Percentiles rank a stretch among this genome's conserved stretches.
phyloP scores from a whole-genome alignment of 2,888 invertebrate species.

The Pediacus dermestoides region DNA sequence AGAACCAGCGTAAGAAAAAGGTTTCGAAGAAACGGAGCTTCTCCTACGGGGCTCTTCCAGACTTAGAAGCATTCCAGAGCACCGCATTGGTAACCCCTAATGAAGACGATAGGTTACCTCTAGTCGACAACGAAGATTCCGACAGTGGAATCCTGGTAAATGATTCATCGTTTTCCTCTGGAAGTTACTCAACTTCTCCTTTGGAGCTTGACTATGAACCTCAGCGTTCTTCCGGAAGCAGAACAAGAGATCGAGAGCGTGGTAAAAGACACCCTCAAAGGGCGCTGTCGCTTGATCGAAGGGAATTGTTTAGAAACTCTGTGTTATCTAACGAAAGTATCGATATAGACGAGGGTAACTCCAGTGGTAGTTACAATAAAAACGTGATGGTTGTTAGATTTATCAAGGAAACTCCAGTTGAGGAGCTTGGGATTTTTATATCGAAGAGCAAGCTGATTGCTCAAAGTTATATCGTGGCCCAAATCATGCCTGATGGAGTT shows the following conservation, averaged over 20 bases:
- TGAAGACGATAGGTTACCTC: conserved; percentile 52
- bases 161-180: conserved; percentile 62
- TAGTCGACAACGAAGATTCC: conserved; percentile 65
- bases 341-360: conserved; percentile 2
- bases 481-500: conserved; percentile 66
- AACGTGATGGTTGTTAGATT: conserved; percentile 48
- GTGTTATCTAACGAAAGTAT: conserved; percentile 3
- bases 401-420: conserved; percentile 54
- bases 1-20: conserved; percentile 36
- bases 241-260: conserved; percentile 33
- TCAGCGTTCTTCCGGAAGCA: conserved; percentile 2
- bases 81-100: conserved; percentile 57
- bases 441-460: conserved; percentile 62
- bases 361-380: conserved; percentile 20
- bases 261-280: conserved; percentile 46
- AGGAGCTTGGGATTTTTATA: conserved; percentile 70
- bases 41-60: conserved; percentile 71
- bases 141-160: conserved; percentile 74
- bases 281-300: conserved; percentile 56
- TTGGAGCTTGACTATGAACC: conserved; percentile 3
- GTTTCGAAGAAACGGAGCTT: conserved; percentile 63
- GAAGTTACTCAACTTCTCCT: conserved; percentile 10
- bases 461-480: conserved; percentile 66
- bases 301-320: conserved; percentile 46
- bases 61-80: conserved; percentile 66